A percentile compares a stretch with the other conserved stretches of the same genome.
Evolutionary conservation across 2,113 vertebrate species (phyloP).

Genomic region (Bagarius yarrelli): DNA sequence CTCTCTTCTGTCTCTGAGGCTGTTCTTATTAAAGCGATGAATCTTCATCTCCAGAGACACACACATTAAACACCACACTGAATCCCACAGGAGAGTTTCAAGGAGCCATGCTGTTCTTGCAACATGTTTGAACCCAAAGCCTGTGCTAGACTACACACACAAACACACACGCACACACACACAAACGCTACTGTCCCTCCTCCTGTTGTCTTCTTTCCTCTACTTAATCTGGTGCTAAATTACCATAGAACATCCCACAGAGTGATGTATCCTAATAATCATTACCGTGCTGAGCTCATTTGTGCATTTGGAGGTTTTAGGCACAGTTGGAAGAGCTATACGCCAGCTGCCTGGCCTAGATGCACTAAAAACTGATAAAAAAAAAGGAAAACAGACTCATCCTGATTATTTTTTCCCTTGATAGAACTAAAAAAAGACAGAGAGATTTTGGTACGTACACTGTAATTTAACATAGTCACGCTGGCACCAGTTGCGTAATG

Average conservation of each 20-base stretch:
- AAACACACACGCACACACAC: constrained; percentile 8
- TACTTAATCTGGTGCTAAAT: constrained; percentile 50
- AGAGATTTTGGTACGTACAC: not conserved
- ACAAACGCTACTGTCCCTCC: constrained; percentile 16
- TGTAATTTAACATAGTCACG: constrained; percentile 2
- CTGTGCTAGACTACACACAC: constrained; percentile 24
- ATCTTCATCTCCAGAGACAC: constrained; percentile 53
- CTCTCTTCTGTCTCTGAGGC: constrained; percentile 32
- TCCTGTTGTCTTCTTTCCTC: constrained; percentile 20
- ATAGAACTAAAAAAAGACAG: not conserved
- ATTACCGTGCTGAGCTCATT: constrained; percentile 42
- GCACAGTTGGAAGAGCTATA: constrained; percentile 22
- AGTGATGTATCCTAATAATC: constrained; percentile 46
- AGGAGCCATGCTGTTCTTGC: constrained; percentile 31
- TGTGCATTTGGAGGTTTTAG: constrained; percentile 40
- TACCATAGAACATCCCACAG: constrained; percentile 36
- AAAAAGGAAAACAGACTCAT: constrained; percentile 32
- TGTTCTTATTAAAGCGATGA: constrained; percentile 58
- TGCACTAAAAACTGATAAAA: constrained; percentile 34
- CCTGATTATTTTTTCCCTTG: not conserved
- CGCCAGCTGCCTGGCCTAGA: constrained; percentile 30
- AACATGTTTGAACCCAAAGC: constrained; percentile 46
- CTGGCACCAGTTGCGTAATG: not conserved
- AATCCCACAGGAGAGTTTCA: constrained; percentile 51
- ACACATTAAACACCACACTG: constrained; percentile 53